Conservation (phyloP, 1,140 invertebrate species). For the Drosophila busckii region DNA sequence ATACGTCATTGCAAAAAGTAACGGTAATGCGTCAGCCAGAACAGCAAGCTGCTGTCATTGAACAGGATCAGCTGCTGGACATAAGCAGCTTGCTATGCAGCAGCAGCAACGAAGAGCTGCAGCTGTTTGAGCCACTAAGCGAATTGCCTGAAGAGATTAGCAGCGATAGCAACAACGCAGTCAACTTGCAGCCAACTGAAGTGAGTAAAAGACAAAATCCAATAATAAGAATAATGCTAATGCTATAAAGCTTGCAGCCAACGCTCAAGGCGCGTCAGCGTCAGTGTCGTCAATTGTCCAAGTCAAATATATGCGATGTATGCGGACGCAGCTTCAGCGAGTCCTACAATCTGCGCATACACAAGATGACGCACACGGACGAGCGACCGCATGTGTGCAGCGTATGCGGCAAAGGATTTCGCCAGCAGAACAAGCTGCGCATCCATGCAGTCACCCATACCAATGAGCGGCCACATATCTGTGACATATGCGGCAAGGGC, state of each 20-base stretch:
- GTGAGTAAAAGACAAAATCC: slow-evolving; percentile 9
- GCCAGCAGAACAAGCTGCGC: slow-evolving; percentile 71
- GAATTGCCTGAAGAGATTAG: slow-evolving; percentile 8
- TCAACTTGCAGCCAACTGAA: no score
- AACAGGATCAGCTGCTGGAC: background rate
- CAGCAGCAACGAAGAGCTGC: slow-evolving; percentile 40
- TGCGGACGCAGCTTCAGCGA: slow-evolving; percentile 50
- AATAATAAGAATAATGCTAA: no score
- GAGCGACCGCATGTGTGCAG: slow-evolving; percentile 71
- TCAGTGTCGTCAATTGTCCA: background rate
- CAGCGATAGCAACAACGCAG: background rate
- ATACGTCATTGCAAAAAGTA: slow-evolving; percentile 1
- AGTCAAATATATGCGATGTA: slow-evolving; percentile 32
- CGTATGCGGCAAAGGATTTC: slow-evolving; percentile 62
- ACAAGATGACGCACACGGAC: slow-evolving; percentile 66
- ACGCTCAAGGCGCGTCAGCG: background rate
- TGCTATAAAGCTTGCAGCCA: no score
- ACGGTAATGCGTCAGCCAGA: background rate
- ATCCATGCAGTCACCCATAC: slow-evolving; percentile 80
- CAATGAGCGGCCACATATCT: slow-evolving; percentile 80
- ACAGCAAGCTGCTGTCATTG: background rate
- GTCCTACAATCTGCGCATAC: slow-evolving; percentile 60
- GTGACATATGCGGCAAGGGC: slow-evolving; percentile 80
- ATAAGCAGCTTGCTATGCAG: slow-evolving; percentile 28
- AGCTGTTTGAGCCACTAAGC: slow-evolving; percentile 40